A percentile compares a stretch with the other conserved stretches of the same genome.
phyloP scores from a whole-genome alignment of 2,113 vertebrate species.

The Apteryx mantelli region DNA sequence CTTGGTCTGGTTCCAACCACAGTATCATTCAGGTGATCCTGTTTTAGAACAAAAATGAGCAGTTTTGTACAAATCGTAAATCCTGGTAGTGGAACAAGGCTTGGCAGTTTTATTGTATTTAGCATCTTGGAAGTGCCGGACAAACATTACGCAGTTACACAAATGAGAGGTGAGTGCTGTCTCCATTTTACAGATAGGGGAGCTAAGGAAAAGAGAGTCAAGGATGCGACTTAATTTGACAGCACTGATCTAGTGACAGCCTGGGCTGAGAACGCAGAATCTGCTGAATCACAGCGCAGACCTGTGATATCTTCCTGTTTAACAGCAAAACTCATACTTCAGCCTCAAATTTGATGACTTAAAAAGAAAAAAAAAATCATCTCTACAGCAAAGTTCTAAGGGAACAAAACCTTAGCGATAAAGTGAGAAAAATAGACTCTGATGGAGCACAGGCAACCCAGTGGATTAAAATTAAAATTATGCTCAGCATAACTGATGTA shows the following conservation, averaged over 20 bases:
- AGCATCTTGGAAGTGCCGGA: slow-evolving; percentile 37
- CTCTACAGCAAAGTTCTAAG: slow-evolving; percentile 2
- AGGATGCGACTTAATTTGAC: slow-evolving; percentile 34
- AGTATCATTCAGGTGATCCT: slow-evolving; percentile 70
- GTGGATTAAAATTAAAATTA: slow-evolving; percentile 30
- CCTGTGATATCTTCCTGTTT: not conserved
- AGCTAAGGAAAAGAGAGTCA: slow-evolving; percentile 18
- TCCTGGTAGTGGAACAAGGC: not conserved
- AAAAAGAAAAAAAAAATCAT: not conserved
- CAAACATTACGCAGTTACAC: not conserved
- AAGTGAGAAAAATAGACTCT: not conserved
- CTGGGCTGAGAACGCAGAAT: slow-evolving; percentile 10
- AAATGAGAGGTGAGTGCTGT: slow-evolving; percentile 30
- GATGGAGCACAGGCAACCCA: not conserved
- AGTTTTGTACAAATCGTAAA: slow-evolving; percentile 56
- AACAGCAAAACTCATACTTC: not conserved
- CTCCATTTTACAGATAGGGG: slow-evolving; percentile 9
- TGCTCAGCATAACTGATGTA: slow-evolving; percentile 12
- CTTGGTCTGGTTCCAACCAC: slow-evolving; percentile 36
- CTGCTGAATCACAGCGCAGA: slow-evolving; percentile 54
- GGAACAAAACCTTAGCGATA: slow-evolving; percentile 27
- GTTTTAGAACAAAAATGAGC: slow-evolving; percentile 64
- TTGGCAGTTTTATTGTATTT: slow-evolving; percentile 48
- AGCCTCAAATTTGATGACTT: not conserved
- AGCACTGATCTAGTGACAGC: slow-evolving; percentile 39